Evolutionary conservation across 1,140 invertebrate species (phyloP).

Genomic region (Cydia fagiglandana): DNA sequence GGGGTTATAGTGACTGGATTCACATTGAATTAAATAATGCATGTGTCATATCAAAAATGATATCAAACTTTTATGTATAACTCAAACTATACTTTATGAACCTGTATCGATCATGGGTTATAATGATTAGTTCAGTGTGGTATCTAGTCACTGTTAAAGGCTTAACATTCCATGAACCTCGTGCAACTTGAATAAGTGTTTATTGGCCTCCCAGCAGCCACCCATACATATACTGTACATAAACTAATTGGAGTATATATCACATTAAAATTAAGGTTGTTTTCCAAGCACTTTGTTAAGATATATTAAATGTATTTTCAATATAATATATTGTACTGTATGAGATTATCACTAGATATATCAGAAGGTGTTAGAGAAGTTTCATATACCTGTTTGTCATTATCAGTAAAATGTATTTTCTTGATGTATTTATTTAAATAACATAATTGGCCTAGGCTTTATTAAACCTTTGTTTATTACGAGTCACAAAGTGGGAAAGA

Average conservation of each 20-base stretch:
- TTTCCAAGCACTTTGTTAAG: constrained; percentile 28
- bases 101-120: constrained; percentile 33
- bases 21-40: constrained; percentile 47
- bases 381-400: constrained; percentile 20
- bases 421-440: background rate
- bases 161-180: constrained; percentile 76
- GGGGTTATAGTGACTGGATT: constrained; percentile 64
- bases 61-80: constrained; percentile 9
- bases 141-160: constrained; percentile 69
- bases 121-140: constrained; percentile 50
- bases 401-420: constrained; percentile 13
- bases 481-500: constrained; percentile 26
- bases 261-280: constrained; percentile 28
- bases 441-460: background rate
- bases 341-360: constrained; percentile 31
- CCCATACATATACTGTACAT: constrained; percentile 53
- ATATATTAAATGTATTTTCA: constrained; percentile 24
- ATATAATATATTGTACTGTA: constrained; percentile 18
- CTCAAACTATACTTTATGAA: constrained; percentile 14
- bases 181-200: constrained; percentile 62
- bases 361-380: constrained; percentile 9
- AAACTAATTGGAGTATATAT: constrained; percentile 35
- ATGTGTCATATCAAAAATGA: constrained; percentile 33
- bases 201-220: constrained; percentile 61
- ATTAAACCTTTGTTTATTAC: background rate